Evolutionary conservation across 2,888 invertebrate species (phyloP), one percentile per base, ranked within the genome.

Genomic region (Melanostoma mellinum): DNA sequence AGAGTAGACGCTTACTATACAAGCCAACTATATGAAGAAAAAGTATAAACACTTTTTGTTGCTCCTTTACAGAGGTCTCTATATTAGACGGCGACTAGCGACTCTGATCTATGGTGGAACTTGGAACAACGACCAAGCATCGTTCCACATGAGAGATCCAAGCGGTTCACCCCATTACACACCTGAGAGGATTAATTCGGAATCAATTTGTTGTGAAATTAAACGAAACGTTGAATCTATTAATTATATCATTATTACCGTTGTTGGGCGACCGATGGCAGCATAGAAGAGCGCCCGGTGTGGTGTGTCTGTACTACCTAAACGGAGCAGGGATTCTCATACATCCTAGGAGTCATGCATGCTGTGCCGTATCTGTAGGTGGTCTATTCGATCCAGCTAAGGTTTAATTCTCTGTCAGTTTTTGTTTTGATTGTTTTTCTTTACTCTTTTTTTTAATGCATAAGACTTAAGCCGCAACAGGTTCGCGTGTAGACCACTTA

Each of bases 101-200:
- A 48, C 65, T 55, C 42, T 5, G 46, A 42, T 40, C 33, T 42
- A 42, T 50, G 56, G 56, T 53, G 56, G 42, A 42, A 46, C 60
- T 46, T 46, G 3, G 44, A 20, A 44, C 60, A 60, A 44, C 6
- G 44, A 9, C 61, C 61, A 61, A 35, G 20, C 35, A 60, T 65
- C 65, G 81, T 81, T 81, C 81, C 81, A 81, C 81, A 72, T 72
- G 81, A 81, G 72, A 72, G 73, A 71, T 75, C 55, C 65, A 38
- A 84, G 65, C 40, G 69, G 69, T 60, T 75, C 77, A 74, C 65
- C 74, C 79, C 79, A 74, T 88, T 88, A 88, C 88, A 90, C 89
- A 88, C 89, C 87, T 89, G 89, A 88, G 87, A 88, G 88, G 88
- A 89, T 90, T 89, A 88, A 88, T 89, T 89, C 88, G 89, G 89